Conservation (phyloP, 2,113 vertebrate species). For the Oryzias woworae region DNA sequence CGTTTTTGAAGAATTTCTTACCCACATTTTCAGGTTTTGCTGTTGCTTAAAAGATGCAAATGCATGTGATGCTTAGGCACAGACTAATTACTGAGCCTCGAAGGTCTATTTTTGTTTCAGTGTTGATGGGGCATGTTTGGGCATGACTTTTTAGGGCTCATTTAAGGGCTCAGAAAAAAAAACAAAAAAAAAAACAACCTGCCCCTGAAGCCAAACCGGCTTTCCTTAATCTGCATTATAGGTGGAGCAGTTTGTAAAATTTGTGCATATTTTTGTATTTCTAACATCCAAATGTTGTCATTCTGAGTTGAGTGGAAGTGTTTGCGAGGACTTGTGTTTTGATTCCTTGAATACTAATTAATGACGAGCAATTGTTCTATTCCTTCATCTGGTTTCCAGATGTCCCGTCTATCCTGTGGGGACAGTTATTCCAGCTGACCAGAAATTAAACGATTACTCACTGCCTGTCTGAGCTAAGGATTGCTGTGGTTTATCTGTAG, state of each 20-base stretch:
- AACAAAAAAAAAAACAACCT: constrained; percentile 13
- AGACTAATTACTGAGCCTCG: background rate
- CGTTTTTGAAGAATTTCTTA: background rate
- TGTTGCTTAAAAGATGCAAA: background rate
- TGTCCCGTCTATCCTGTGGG: constrained; percentile 35
- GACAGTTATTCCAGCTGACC: constrained; percentile 15
- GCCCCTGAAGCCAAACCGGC: constrained; percentile 12
- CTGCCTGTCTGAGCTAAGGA: background rate
- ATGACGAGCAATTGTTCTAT: background rate
- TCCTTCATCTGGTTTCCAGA: constrained; percentile 47
- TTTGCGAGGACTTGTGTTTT: constrained; percentile 1
- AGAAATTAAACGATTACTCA: constrained; percentile 22
- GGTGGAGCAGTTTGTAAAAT: constrained; percentile 5
- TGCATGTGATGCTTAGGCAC: background rate
- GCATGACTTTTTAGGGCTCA: constrained; percentile 19
- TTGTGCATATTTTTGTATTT: constrained; percentile 7
- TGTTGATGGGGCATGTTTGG: constrained; percentile 25
- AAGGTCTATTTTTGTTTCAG: constrained; percentile 38
- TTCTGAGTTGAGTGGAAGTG: background rate
- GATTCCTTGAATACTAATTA: background rate
- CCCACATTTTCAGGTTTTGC: background rate
- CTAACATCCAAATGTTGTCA: constrained; percentile 13
- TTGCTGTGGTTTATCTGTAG: constrained; percentile 1
- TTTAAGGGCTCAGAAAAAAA: constrained; percentile 24
- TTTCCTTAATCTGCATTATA: constrained; percentile 12